These are phyloP conservation scores for Propithecus perrieri DNA, from an alignment of 2,797 vertebrate species.

Conservation along the genomic window DNA sequence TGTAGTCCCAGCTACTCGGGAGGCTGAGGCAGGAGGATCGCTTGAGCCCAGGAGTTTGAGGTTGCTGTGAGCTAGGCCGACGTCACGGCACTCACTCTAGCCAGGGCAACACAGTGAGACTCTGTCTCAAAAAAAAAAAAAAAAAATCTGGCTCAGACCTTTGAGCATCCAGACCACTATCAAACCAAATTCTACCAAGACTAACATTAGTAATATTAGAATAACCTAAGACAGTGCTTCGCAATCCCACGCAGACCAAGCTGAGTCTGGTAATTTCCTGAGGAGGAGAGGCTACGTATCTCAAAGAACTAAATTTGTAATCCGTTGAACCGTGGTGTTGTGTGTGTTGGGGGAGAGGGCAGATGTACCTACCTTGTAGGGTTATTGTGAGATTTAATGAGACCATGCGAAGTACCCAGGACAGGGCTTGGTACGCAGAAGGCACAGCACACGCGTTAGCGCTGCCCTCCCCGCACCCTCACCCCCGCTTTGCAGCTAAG, in stretches of 20 bases:
- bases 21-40: too few species aligned
- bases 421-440: background rate
- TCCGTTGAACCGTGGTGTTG: background rate
- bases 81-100: too few species aligned
- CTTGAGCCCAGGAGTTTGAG: too few species aligned
- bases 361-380: background rate
- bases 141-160: background rate
- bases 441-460: background rate
- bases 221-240: background rate
- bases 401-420: background rate
- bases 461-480: background rate
- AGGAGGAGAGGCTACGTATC: background rate
- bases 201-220: background rate
- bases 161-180: background rate
- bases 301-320: background rate
- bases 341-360: background rate
- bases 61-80: too few species aligned
- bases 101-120: too few species aligned
- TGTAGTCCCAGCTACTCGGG: too few species aligned
- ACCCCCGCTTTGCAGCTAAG: conserved; percentile 16
- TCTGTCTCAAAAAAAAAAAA: too few species aligned
- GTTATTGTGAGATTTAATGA: conserved; percentile 27
- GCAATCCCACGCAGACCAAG: background rate
- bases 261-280: background rate
- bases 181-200: background rate